Conservation (phyloP, 2,888 invertebrate species). For the Campoplex nolae region DNA sequence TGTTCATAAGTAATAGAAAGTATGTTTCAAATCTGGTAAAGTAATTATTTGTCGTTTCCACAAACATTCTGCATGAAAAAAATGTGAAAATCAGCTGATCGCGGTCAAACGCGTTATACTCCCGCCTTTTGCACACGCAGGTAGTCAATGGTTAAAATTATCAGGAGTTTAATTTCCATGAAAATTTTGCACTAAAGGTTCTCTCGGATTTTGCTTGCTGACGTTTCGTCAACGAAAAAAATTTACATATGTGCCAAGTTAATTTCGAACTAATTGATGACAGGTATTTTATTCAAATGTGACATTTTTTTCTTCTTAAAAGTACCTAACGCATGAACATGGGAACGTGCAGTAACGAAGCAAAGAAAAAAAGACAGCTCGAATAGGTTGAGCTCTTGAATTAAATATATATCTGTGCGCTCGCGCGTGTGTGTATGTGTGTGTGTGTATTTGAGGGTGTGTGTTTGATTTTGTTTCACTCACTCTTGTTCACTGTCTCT, state of each 20-base stretch:
- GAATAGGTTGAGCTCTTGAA: slow-evolving; percentile 32
- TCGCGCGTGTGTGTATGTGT: too few relatives aligned
- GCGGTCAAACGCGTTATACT: too few relatives aligned
- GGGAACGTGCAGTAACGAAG: background rate
- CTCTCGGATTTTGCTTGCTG: background rate
- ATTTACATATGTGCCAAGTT: background rate
- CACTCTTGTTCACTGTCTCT: slow-evolving; percentile 30
- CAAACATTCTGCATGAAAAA: too few relatives aligned
- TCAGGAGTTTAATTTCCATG: background rate
- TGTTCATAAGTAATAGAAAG: too few relatives aligned
- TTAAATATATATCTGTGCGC: background rate
- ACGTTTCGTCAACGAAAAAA: background rate
- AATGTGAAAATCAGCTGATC: too few relatives aligned
- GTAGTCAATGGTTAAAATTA: too few relatives aligned
- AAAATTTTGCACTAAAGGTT: background rate
- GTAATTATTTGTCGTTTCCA: too few relatives aligned
- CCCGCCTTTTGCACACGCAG: too few relatives aligned
- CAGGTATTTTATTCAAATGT: background rate
- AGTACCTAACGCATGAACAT: background rate
- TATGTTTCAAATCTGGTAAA: too few relatives aligned
- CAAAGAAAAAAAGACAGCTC: slow-evolving; percentile 1
- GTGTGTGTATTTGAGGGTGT: background rate
- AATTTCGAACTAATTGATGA: background rate
- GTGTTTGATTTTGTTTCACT: slow-evolving; percentile 20
- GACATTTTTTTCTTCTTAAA: background rate